Evolutionary conservation across 2,888 invertebrate species (phyloP), one percentile per base, ranked within the genome.

Genomic region (Brachynemurus nebulosus): DNA sequence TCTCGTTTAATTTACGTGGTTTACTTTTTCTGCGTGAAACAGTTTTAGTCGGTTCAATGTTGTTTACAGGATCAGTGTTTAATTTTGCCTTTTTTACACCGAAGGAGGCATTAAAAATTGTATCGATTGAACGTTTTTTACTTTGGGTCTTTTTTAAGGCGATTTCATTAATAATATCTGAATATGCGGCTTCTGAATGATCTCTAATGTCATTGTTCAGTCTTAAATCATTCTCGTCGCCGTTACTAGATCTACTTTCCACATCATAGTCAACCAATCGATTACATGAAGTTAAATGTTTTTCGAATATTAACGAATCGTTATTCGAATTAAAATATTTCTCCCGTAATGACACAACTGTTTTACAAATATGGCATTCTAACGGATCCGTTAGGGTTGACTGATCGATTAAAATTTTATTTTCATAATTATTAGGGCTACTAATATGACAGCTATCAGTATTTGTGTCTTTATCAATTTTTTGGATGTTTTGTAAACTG

Each of bases 1-100:
- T 42, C 40, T 41, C 58, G 25, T 65, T 51, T 54, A 61, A 62
- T 48, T 64, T 61, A 12, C 66, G 66, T 47, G 60, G 59, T 37
- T 57, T 62, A 50, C 51, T 64, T 50, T 68, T 68, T 18, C 66
- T 55, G 20, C 65, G 53, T 8, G 27, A 27, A 18, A 21, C 12
- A 25, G n/a, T 37, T 12, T 37, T 25, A n/a, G 20, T 17, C 6
- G 16, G 11, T 23, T 44, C 37, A 8, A 12, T 11, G 17, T n/a
- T 8, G 16, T n/a, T 14, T 16, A 9, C 14, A 12, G 8, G 23
- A 12, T 12, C 16, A 23, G 23, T 11, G 12, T 23, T 37, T 2
- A 38, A n/a, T 38, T 44, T 44, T 19, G 19, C 37, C 27, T 44
- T 44, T 44, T 44, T 44, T 12, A 20, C 21, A 34, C 33, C 23